A percentile compares a stretch with the other conserved stretches of the same genome.
phyloP scores from a whole-genome alignment of 2,113 vertebrate genomes.

The Etheostoma spectabile region DNA sequence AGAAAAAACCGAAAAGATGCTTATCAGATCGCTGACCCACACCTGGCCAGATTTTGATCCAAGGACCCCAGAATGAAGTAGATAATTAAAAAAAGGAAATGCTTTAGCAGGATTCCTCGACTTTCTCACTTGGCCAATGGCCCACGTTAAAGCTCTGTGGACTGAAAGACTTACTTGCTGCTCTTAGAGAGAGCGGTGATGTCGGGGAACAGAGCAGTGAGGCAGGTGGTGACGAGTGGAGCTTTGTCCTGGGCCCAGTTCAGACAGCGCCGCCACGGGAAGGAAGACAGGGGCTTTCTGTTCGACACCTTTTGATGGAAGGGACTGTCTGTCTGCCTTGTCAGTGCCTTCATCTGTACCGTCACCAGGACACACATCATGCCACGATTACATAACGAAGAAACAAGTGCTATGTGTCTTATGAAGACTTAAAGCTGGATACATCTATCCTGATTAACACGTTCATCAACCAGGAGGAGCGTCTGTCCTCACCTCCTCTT shows the following conservation, averaged over 20 bases:
- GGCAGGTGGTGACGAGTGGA: conserved; percentile 71
- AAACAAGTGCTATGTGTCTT: neutral
- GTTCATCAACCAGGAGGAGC: neutral
- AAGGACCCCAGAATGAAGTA: neutral
- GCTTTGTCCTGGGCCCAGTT: conserved; percentile 74
- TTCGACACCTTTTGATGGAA: conserved; percentile 76
- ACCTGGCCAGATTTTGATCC: neutral
- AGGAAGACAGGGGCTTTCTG: conserved; percentile 68
- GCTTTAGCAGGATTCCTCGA: neutral
- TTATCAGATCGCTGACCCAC: neutral
- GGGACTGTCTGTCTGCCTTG: conserved; percentile 60
- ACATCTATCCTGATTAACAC: neutral
- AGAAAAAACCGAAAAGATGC: neutral
- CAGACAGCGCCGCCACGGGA: conserved; percentile 74
- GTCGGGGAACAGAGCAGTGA: conserved; percentile 73
- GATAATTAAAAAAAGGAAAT: neutral
- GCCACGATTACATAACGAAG: neutral
- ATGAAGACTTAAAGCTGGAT: neutral
- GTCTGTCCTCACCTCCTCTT: conserved; percentile 65
- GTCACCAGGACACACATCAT: neutral
- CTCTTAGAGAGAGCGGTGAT: conserved; percentile 61
- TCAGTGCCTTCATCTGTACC: conserved; percentile 71
- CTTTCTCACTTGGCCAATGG: neutral
- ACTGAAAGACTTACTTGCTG: conserved; percentile 62
- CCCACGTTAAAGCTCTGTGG: too few species aligned